Evolutionary conservation across 2,797 vertebrate species (phyloP), one percentile per base, ranked within the genome.

Genomic region (Squalus acanthias): DNA sequence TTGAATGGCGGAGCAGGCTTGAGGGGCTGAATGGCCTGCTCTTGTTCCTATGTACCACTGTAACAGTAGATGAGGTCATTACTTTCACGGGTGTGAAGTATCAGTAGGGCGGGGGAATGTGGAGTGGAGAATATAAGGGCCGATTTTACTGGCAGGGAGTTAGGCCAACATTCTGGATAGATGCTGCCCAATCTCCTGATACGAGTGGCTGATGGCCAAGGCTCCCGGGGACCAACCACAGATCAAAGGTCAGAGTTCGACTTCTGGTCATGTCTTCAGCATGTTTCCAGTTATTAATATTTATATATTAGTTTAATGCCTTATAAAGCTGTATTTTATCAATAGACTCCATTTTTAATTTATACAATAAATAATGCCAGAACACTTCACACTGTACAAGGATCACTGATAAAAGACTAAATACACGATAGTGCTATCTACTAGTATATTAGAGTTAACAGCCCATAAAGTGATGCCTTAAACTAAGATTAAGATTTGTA

Each of bases 271-370:
- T 39, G 50, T 9, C 15, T 67, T 94, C 65, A 94, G n/a, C 39
- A 4, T 8, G 9, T 67, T 46, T 94, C 92, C 26, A 60, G 33
- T 63, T 94, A 39, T 69, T 93, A 93, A 67, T 63, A 67, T 24
- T 69, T 46, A 65, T 94, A 69, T 70, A 94, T 94, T 94, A 46
- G 26, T 65, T 92, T n/a, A 92, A 33, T 65, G 89, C 26, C 88
- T 63, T 63, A 91, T 63, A 29, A 93, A 20, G 0, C 0, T 12
- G 4, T 26, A 1, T 94, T 94, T 69, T 69, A 69, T 94, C 65
- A 67, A 70, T 94, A 94, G 2, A 46, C 65, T 69, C 63, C 63
- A 69, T 70, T 94, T 94, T 94, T 39, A 69, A 39, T 69, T 39
- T 67, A 22, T 4, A 39, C 33, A 46, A 94, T 67, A 94, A 94